Base-by-base conservation (phyloP, 2,113 vertebrate genomes). In the Alosa alosa region DNA sequence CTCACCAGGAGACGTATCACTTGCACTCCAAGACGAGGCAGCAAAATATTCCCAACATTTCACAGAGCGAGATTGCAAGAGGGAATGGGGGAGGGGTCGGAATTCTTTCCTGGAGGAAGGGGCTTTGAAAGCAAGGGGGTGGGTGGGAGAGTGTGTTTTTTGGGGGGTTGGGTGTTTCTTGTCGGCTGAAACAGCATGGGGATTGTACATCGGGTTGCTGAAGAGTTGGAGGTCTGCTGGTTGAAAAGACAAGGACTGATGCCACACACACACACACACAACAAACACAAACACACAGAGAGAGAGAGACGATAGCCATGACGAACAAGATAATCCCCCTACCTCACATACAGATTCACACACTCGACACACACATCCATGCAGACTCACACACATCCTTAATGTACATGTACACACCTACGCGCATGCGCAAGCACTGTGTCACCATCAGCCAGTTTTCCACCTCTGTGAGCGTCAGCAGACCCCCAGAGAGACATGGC, bases 41-140 rank as follows among this genome's bases (percentile, higher is more conserved):
- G 87, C 86, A 90, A 88, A 44, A 89, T 84, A 84, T 89, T 49
- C 89, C 86, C 89, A 91, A 91, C 91, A 91, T 91, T 91, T 92
- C 86, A 90, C 89, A 92, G 84, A 90, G 87, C 88, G 86, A 91
- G 68, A 87, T 86, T 22, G 55, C 55, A 20, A 57, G 18, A 22
- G 18, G 88, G 83, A 88, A 83, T 87, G 81, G 87, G 89, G 93
- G 91, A 88, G 82, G 89, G 91, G 89, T 84, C 89, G 89, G 87
- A 89, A 89, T 91, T 89, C 90, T 89, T 88, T 47, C 88, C 82
- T 89, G 83, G 84, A 93, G 90, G 86, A 84, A 90, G 87, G 86
- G 89, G 88, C 85, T 88, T 86, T 83, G 36, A 9, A 86, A 83
- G 72, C 10, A 13, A 10, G 20, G 64, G 7, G 9, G 64, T 9